Conservation (phyloP, 2,797 vertebrate genomes). For the Perodicticus potto region DNA sequence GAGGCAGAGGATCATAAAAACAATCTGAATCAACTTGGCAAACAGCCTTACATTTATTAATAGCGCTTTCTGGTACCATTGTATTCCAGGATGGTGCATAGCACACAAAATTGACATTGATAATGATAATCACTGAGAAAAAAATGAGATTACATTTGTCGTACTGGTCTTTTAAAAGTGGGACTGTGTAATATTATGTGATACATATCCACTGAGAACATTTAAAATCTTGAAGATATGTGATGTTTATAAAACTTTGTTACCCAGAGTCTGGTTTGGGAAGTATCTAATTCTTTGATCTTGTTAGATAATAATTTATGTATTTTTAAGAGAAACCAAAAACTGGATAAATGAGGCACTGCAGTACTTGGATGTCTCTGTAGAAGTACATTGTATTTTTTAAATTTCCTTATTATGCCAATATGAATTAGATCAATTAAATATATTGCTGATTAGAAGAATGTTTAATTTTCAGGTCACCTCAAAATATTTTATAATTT, state of each 20-base stretch:
- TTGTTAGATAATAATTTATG: constrained; percentile 52
- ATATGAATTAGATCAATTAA: constrained; percentile 8
- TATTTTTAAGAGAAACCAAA: constrained; percentile 54
- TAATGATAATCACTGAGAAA: constrained; percentile 33
- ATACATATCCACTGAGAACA: constrained; percentile 28
- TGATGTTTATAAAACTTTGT: constrained; percentile 39
- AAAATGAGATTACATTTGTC: constrained; percentile 43
- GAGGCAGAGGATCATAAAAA: constrained; percentile 26
- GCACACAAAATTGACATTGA: neutral
- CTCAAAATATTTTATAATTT: constrained; percentile 30
- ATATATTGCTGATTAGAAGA: neutral
- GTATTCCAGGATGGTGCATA: neutral
- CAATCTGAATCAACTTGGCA: constrained; percentile 21
- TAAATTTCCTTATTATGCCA: neutral
- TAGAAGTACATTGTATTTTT: constrained; percentile 11
- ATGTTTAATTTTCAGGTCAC: constrained; percentile 18
- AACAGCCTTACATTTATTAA: neutral
- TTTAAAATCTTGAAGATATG: constrained; percentile 62
- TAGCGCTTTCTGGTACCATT: neutral
- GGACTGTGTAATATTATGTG: neutral
- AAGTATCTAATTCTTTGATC: constrained; percentile 12
- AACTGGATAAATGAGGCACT: constrained; percentile 10
- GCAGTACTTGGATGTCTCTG: neutral
- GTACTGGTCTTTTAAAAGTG: neutral
- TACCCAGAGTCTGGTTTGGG: constrained; percentile 9